Evolutionary conservation across 2,888 invertebrate species (phyloP).

Genomic region (Heliconius hortense): DNA sequence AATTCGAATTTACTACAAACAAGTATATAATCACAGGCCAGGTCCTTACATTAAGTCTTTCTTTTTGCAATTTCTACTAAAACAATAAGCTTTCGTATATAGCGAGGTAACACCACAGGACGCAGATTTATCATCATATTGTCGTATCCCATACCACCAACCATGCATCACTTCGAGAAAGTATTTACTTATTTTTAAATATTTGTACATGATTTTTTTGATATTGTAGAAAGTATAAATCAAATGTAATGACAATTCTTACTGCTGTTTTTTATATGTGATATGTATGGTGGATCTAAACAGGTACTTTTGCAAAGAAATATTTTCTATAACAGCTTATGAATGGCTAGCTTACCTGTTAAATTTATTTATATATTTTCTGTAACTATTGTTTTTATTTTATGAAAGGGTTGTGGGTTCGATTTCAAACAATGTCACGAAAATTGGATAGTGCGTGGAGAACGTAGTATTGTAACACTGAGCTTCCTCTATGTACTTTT

Average conservation of each 20-base stretch:
- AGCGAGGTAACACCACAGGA: conserved; percentile 11
- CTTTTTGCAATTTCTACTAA: not conserved
- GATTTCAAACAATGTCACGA: too few species aligned
- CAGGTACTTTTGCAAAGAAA: too few species aligned
- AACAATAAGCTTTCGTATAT: not conserved
- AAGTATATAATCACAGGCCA: not conserved
- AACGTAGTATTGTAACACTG: too few species aligned
- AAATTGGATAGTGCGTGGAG: too few species aligned
- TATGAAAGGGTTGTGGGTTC: not conserved
- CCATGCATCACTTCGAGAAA: conserved; percentile 35
- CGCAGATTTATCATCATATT: conserved; percentile 37
- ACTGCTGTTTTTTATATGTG: not conserved
- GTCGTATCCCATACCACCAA: conserved; percentile 37
- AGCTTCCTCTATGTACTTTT: too few species aligned
- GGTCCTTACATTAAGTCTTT: not conserved
- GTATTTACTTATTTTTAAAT: conserved; percentile 25
- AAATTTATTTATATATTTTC: not conserved
- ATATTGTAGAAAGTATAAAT: conserved; percentile 12
- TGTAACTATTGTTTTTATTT: not conserved
- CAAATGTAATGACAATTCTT: conserved; percentile 7
- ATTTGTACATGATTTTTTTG: conserved; percentile 16
- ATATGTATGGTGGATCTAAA: not conserved
- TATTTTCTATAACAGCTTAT: not conserved
- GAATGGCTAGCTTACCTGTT: not conserved
- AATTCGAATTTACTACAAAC: not conserved